Evolutionary conservation across 1,140 invertebrate species (phyloP), one percentile per base, ranked within the genome.

Genomic region (Heliconius congener): DNA sequence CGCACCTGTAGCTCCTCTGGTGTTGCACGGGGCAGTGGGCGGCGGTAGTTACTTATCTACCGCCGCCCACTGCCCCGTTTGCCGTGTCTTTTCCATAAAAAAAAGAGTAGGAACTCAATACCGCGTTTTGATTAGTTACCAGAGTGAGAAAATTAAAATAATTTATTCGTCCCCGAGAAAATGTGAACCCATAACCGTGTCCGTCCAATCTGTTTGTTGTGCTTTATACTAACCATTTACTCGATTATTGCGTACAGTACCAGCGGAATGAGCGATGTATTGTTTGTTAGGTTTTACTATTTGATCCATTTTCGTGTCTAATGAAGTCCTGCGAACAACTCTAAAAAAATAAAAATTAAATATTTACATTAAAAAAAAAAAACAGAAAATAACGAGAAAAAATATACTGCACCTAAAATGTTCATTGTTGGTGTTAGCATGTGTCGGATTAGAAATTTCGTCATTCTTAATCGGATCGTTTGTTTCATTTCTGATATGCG

Each of bases 191-290:
- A 52, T 16, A 8, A 19, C 5, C 5, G 50, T 52, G 50, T 16
- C 18, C 1, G 4, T 52, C 55, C 19, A n/a, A 9, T 57, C 8
- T 37, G 18, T n/a, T 34, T 71, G 37, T 71, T 37, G 16, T 71
- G 34, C 27, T 34, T 8, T 37, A 19, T 19, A 46, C 75, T 74
- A 87, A 93, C 91, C 87, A 79, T 91, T 93, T 77, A 85, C 84
- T 80, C 88, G 86, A 55, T 81, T 87, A 30, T 87, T 76, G 8
- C 92, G 88, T 42, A 92, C 76, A 9, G 93, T 91, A 27, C 92
- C 91, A 30, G 93, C 93, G 8, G 93, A 94, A 79, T 92, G 90
- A 5, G 91, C 91, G 6, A 85, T 76, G 23, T 87, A 78, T 57
- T 87, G 87, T 18, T 87, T 79, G 71, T 90, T 86, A 6, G 90